Base-by-base conservation (phyloP, 2,888 invertebrate genomes). In the Drosophila heteroneura region DNA sequence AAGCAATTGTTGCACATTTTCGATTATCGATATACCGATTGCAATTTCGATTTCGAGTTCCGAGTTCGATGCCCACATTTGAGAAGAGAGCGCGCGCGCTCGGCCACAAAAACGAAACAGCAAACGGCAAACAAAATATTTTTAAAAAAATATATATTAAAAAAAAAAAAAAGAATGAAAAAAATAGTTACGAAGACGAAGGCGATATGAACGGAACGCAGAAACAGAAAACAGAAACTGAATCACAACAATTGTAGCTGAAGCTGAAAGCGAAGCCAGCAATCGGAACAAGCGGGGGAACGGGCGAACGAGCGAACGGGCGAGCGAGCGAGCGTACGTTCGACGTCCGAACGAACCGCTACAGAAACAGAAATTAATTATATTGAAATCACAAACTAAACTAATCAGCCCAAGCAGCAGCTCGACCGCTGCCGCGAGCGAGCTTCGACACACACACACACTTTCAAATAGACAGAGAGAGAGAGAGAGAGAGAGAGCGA, bases 371-470 rank as follows among this genome's bases (percentile, higher is more conserved):
- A 85, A 85, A 85, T 85, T 85, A 85, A 85, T 85, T 85, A 85
- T 85, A 85, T 90, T 85, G 85, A 85, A 85, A 85, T 90, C 90
- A 90, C 85, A 90, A 85, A 85, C 85, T 85, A 87, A 85, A 85
- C 85, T 85, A 85, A 85, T 85, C 85, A 85, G 88, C 82, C 89
- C 80, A 85, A 77, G 74, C 76, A 76, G 60, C 72, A 74, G 75
- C 69, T 58, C 54, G 65, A 63, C 64, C 71, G 60, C 59, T 52
- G 57, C 30, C 64, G 74, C 63, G 79, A 79, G 79, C 75, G 79
- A 77, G 75, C 79, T 77, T 77, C 68, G 62, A 32, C 52, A 33
- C 32, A 26, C 51, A 44, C 33, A 35, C 14, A 35, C 33, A 35
- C 33, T 35, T 35, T 35, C 32, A 28, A 54, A 54, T 33, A 69